Evolutionary conservation across 2,888 invertebrate species (phyloP).

Genomic region (Hanleya hanleyi): DNA sequence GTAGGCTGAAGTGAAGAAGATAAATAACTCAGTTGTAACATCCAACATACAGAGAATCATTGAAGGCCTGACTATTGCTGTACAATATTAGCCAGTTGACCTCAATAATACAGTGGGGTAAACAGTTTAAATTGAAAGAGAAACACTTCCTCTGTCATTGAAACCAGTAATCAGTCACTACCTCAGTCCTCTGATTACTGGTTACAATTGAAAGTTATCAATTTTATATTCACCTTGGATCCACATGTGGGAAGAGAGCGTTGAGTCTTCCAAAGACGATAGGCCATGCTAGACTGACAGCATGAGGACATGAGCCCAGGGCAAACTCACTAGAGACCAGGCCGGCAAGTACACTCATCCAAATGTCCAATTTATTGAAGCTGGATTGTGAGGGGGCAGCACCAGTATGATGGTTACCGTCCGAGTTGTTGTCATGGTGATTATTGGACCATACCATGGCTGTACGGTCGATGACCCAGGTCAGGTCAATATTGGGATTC

Average conservation of each 20-base stretch:
- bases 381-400: slow-evolving; percentile 45
- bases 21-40: too few relatives aligned
- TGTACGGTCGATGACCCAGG: slow-evolving; percentile 93
- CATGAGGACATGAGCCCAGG: slow-evolving; percentile 87
- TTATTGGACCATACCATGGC: slow-evolving; percentile 85
- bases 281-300: slow-evolving; percentile 95
- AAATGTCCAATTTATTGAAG: slow-evolving; percentile 68
- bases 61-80: too few relatives aligned
- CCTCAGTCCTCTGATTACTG: too few relatives aligned
- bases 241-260: slow-evolving; percentile 92
- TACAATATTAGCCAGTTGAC: too few relatives aligned
- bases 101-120: too few relatives aligned
- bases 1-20: too few relatives aligned
- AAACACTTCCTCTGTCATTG: too few relatives aligned
- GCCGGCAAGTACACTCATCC: slow-evolving; percentile 83
- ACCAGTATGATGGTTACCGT: slow-evolving; percentile 36
- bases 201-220: slow-evolving; percentile 30
- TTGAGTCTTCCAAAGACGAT: slow-evolving; percentile 93
- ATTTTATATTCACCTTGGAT: too few relatives aligned
- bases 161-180: too few relatives aligned
- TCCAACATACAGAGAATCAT: too few relatives aligned
- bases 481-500: slow-evolving; percentile 85
- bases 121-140: background rate
- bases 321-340: slow-evolving; percentile 90
- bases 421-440: slow-evolving; percentile 52